Conservation (phyloP, 2,113 vertebrate species). For the Halcyon senegalensis region DNA sequence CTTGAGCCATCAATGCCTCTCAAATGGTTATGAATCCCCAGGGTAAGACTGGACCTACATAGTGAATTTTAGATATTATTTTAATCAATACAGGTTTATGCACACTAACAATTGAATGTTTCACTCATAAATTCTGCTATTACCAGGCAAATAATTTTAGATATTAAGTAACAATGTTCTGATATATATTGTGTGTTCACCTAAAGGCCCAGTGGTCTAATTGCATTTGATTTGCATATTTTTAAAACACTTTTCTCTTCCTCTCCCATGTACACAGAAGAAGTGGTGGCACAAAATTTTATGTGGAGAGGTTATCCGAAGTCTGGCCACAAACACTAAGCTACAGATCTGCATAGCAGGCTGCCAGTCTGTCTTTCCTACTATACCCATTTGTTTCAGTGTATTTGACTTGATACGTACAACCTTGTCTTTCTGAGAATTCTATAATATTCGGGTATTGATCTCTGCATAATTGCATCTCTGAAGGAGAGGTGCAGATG, state of each 20-base stretch:
- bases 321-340: background rate
- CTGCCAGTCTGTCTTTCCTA: background rate
- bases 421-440: background rate
- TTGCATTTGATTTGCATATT: background rate
- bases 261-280: background rate
- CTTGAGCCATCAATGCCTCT: constrained; percentile 14
- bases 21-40: constrained; percentile 38
- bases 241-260: background rate
- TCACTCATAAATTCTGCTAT: background rate
- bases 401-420: background rate
- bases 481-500: background rate
- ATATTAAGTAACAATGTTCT: background rate
- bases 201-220: background rate
- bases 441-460: background rate
- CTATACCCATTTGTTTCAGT: background rate
- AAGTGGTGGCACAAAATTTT: background rate
- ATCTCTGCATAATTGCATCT: background rate
- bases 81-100: constrained; percentile 30
- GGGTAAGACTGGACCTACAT: background rate
- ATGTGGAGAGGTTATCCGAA: background rate
- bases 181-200: background rate
- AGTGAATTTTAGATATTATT: constrained; percentile 27
- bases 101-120: background rate
- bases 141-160: background rate
- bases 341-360: background rate